Evolutionary conservation across 2,797 vertebrate genomes (phyloP).

Genomic region (Chloroceryle amazona): DNA sequence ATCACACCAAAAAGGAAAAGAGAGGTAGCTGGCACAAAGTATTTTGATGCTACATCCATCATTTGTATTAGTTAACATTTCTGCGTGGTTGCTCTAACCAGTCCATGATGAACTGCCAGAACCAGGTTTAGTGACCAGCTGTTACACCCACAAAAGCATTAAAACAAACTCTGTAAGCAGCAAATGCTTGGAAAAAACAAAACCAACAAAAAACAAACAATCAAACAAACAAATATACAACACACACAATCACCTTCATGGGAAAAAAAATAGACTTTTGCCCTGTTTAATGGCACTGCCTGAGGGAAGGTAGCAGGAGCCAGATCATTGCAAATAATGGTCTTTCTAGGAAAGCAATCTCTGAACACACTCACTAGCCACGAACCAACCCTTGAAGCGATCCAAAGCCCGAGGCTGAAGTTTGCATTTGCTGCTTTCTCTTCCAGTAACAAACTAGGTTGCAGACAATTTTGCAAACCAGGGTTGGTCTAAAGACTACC

Average conservation of each 20-base stretch:
- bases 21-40: background rate
- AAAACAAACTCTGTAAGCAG: background rate
- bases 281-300: background rate
- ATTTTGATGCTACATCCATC: background rate
- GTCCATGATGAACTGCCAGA: background rate
- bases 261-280: background rate
- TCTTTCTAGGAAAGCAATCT: background rate
- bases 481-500: background rate
- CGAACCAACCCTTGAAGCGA: background rate
- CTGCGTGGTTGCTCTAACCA: background rate
- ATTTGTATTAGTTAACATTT: background rate
- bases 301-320: background rate
- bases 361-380: background rate
- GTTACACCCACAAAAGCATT: background rate
- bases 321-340: background rate
- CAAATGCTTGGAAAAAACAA: background rate
- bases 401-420: background rate
- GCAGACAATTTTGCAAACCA: background rate
- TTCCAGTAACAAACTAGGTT: background rate
- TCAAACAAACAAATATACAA: too few species aligned
- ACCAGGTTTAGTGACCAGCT: rapidly evolving
- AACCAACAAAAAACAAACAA: too few species aligned
- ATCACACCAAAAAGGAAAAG: background rate
- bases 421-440: background rate
- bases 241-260: background rate